Evolutionary conservation across 2,113 vertebrate genomes (phyloP).

Genomic region (Trachemys scripta): DNA sequence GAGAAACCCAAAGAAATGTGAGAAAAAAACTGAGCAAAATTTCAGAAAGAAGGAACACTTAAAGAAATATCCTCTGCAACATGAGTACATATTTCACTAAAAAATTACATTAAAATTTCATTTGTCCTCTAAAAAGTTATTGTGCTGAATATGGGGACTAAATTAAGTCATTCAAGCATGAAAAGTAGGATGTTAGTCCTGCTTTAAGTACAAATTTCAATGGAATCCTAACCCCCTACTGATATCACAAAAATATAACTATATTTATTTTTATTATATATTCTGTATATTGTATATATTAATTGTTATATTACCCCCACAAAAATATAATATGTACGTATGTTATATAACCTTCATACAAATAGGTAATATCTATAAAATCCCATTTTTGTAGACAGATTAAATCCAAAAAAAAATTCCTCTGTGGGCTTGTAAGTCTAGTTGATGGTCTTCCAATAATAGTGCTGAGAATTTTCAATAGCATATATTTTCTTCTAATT

Average conservation of each 20-base stretch:
- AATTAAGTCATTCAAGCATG: neutral
- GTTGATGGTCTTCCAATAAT: conserved; percentile 39
- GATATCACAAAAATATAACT: neutral
- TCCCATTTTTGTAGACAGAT: conserved; percentile 6
- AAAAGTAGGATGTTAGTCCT: neutral
- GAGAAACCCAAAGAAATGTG: neutral
- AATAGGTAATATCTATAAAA: conserved; percentile 11
- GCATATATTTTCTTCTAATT: conserved; percentile 39
- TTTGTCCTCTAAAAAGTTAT: neutral
- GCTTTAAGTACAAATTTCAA: neutral
- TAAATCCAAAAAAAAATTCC: conserved; percentile 34
- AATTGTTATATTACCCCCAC: too few species aligned
- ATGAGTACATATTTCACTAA: neutral
- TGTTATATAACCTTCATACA: conserved; percentile 8
- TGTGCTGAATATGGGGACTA: neutral
- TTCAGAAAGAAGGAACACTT: neutral
- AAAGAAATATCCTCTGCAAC: neutral
- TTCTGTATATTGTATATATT: neutral
- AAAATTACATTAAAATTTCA: neutral
- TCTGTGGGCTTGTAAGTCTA: neutral
- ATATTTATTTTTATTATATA: neutral
- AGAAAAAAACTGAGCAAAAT: neutral
- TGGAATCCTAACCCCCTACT: neutral
- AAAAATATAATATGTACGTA: neutral
- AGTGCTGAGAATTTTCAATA: conserved; percentile 31